phyloP scores from a whole-genome alignment of 1,140 invertebrate genomes.

The Limonius californicus region DNA sequence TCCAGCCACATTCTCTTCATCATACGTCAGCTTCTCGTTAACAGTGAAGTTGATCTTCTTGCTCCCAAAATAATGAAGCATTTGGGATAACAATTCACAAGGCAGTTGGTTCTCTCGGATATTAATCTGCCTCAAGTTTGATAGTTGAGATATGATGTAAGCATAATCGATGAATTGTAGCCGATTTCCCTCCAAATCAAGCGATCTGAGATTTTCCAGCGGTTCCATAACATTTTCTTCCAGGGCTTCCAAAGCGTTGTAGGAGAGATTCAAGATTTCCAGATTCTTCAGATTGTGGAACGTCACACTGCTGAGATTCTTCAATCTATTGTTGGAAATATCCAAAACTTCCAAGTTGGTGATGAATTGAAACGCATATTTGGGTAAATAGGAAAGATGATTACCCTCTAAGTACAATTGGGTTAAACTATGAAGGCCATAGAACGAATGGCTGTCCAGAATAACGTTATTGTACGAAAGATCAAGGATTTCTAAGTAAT shows the following conservation, averaged over 20 bases:
- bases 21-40: conserved; percentile 35
- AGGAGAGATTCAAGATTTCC: conserved; percentile 37
- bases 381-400: background rate
- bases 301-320: conserved; percentile 1
- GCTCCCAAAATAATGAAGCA: conserved; percentile 35
- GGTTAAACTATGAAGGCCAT: background rate
- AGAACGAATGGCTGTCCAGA: background rate
- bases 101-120: conserved; percentile 39
- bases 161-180: conserved; percentile 38
- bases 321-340: background rate
- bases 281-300: conserved; percentile 35
- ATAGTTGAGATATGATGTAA: conserved; percentile 34
- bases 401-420: background rate
- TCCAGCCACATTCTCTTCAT: conserved; percentile 41
- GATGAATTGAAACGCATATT: background rate
- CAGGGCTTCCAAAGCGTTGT: conserved; percentile 35
- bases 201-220: conserved; percentile 31
- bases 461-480: conserved; percentile 31
- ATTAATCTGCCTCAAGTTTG: conserved; percentile 35
- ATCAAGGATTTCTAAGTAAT: conserved; percentile 30
- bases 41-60: conserved; percentile 36
- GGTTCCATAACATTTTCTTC: conserved; percentile 30
- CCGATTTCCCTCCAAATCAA: conserved; percentile 38
- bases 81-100: conserved; percentile 36
- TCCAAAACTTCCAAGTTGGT: background rate